Evolutionary conservation across 2,797 vertebrate genomes (phyloP), one percentile per base, ranked within the genome.

Genomic region (Mormyrops boulengeri): DNA sequence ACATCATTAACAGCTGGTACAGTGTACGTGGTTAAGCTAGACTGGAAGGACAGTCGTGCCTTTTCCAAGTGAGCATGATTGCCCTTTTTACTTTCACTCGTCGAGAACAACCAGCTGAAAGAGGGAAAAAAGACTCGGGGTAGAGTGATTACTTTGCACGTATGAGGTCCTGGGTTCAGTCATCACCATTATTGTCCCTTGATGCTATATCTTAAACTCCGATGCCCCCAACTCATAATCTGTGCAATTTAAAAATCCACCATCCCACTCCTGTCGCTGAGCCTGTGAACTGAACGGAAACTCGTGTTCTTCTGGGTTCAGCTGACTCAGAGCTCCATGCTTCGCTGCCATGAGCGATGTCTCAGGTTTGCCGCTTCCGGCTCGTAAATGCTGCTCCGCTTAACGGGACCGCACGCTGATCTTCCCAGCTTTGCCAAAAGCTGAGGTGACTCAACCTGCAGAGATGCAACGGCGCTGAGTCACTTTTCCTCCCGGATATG

Each of bases 401-500:
- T 8, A 38, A 34, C 50, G n/a, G 52, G 30, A 80, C 77, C 38
- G 9, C 88, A 73, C 30, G 6, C 69, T 6, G 53, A 85, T 89
- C 44, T 62, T 22, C 8, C 14, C 22, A 62, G n/a, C 77, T 84
- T 30, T 9, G 93, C 94, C 95, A 92, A 92, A 94, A 96, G 96
- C 95, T 95, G 95, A 95, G 96, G 97, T 98, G 98, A 98, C 97
- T 98, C 97, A 98, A 96, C 94, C 95, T 95, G 93, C 93, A 96
- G 96, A 97, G 98, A 99, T 97, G 97, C 95, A 94, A 92, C 91
- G 92, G 60, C 62, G 38, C 94, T 98, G 98, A 99, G 95, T 99
- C 98, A 99, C 94, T 95, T 96, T 99, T 99, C 98, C 98, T 98
- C 96, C 95, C 98, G 97, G 96, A 98, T 97, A 96, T 97, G 97